Percentiles rank a stretch among this genome's conserved stretches.
Evolutionary conservation across 2,797 vertebrate species (phyloP).

Genomic region (Buphagus erythrorhynchus): DNA sequence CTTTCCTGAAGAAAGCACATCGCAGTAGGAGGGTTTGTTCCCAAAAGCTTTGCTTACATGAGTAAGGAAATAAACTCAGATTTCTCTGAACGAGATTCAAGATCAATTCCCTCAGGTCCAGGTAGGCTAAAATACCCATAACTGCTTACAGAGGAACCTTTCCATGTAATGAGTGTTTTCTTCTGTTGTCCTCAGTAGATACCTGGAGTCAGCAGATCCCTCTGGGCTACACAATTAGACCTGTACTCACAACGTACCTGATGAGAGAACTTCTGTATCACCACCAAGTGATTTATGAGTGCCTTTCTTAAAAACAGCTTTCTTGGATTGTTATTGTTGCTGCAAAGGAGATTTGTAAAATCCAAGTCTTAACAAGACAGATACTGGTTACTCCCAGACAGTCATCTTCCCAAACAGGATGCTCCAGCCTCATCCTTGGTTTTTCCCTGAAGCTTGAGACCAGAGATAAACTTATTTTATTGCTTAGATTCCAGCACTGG

Average conservation of each 20-base stretch:
- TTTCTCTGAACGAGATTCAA: not conserved
- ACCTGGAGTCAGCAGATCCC: not conserved
- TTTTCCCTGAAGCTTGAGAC: not conserved
- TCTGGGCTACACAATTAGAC: not conserved
- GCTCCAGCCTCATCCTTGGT: not conserved
- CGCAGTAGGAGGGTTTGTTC: fast-evolving
- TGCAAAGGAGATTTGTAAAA: not conserved
- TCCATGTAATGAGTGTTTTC: not conserved
- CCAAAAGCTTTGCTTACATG: not conserved
- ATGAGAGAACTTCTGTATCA: not conserved
- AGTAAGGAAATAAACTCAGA: not conserved
- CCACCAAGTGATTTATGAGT: not conserved
- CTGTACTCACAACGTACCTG: not conserved
- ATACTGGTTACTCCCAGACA: not conserved
- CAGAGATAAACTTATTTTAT: not conserved
- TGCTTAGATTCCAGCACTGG: not conserved
- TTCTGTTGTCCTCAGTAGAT: not conserved
- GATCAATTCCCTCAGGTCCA: not conserved
- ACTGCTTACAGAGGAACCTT: not conserved
- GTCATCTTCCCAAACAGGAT: not conserved
- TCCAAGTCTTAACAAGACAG: not conserved
- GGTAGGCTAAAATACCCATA: not conserved
- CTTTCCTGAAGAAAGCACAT: not conserved
- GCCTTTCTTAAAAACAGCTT: not conserved
- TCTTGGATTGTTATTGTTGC: not conserved